Evolutionary conservation across 2,888 invertebrate genomes (phyloP).

Genomic region (Pristionchus exspectatus): DNA sequence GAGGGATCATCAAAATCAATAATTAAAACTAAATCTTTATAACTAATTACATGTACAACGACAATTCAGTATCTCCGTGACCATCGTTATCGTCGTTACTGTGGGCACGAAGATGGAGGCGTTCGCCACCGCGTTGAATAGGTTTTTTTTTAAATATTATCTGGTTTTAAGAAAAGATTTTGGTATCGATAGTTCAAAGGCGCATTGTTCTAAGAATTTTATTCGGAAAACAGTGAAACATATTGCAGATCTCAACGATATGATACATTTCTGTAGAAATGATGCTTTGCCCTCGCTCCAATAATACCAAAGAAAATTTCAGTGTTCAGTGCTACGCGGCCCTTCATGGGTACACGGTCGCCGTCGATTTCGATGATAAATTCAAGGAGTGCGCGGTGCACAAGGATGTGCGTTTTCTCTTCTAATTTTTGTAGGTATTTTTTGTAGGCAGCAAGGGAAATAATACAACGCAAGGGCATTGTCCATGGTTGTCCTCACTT

Average conservation of each 20-base stretch:
- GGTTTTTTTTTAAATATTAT: no score
- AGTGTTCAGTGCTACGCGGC: constrained; percentile 37
- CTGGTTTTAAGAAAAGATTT: no score
- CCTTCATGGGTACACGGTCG: neutral
- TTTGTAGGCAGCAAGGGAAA: neutral
- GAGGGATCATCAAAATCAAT: no score
- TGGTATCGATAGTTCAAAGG: no score
- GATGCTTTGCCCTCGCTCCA: neutral
- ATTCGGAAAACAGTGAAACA: no score
- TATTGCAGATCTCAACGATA: no score
- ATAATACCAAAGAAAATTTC: no score
- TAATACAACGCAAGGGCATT: no score
- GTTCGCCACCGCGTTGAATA: neutral
- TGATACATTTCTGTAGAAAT: neutral
- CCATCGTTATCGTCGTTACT: neutral
- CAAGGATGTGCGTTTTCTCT: neutral
- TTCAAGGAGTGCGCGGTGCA: constrained; percentile 36
- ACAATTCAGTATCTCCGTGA: neutral
- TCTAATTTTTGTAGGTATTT: neutral
- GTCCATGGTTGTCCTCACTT: no score
- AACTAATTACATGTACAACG: neutral
- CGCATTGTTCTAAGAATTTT: no score
- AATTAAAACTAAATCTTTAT: no score
- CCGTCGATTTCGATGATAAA: constrained; percentile 15
- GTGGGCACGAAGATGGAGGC: constrained; percentile 13